A percentile compares a stretch with the other conserved stretches of the same genome.
Conservation (phyloP, 2,888 invertebrate species). For the Galerucella nymphaeae region DNA sequence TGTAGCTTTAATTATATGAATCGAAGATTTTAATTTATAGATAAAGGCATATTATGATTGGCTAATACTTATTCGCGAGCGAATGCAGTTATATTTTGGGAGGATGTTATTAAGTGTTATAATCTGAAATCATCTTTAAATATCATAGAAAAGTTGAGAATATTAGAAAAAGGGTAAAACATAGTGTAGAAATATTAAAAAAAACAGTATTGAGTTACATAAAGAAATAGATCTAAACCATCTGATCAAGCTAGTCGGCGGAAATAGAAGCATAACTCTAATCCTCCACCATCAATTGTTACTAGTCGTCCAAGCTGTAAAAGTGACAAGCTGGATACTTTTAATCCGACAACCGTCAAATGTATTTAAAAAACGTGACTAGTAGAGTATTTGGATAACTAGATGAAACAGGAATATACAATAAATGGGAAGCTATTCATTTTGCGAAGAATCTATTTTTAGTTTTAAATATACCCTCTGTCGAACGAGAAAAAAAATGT, state of each 20-base stretch:
- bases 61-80: too few species aligned
- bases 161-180: too few species aligned
- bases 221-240: not conserved
- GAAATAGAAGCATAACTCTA: conserved; percentile 21
- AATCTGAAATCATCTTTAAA: too few species aligned
- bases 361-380: conserved; percentile 24
- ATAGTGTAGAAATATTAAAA: not conserved
- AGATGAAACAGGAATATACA: not conserved
- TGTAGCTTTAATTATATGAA: conserved; percentile 1
- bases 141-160: too few species aligned
- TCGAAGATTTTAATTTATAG: not conserved
- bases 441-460: not conserved
- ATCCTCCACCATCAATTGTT: conserved; percentile 26
- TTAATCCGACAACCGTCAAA: conserved; percentile 25
- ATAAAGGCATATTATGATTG: not conserved
- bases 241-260: conserved; percentile 7
- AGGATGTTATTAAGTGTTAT: too few species aligned
- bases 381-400: not conserved
- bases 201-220: not conserved
- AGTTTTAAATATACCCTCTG: too few species aligned
- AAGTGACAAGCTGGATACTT: conserved; percentile 19
- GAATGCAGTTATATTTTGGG: too few species aligned
- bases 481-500: not conserved
- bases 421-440: not conserved
- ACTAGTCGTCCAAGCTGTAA: conserved; percentile 16